These are phyloP conservation scores for Catharus bicknelli DNA, from an alignment of 2,113 vertebrate genomes.

Conservation along the genomic window DNA sequence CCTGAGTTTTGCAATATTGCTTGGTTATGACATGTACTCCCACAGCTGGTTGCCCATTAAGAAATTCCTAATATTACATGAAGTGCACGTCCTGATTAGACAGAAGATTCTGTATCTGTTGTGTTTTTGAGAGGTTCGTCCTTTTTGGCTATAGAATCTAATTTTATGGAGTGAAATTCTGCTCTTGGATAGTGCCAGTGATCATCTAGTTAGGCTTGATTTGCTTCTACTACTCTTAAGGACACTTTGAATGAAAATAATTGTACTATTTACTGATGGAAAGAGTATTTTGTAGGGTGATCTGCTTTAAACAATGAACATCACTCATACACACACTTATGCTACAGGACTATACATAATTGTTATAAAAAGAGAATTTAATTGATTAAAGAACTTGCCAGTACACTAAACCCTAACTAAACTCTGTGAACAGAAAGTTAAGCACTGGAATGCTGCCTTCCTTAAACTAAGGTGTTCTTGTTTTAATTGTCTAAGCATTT, in stretches of 20 bases:
- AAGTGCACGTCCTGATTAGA: neutral
- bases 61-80: neutral
- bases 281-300: neutral
- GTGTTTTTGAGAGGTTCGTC: neutral
- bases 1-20: neutral
- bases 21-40: neutral
- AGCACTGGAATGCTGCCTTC: neutral
- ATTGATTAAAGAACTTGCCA: neutral
- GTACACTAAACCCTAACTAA: neutral
- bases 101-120: neutral
- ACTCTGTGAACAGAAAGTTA: neutral
- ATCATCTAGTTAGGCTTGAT: neutral
- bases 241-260: neutral
- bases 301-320: neutral
- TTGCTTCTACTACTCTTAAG: neutral
- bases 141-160: neutral
- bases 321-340: rapidly evolving
- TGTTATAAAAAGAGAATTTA: neutral
- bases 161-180: neutral
- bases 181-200: neutral
- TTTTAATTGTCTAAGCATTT: neutral
- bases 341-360: neutral
- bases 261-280: neutral
- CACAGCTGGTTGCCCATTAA: neutral
- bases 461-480: neutral